Evolutionary conservation across 2,797 vertebrate genomes (phyloP).

Genomic region (Pipistrellus pygmaeus): DNA sequence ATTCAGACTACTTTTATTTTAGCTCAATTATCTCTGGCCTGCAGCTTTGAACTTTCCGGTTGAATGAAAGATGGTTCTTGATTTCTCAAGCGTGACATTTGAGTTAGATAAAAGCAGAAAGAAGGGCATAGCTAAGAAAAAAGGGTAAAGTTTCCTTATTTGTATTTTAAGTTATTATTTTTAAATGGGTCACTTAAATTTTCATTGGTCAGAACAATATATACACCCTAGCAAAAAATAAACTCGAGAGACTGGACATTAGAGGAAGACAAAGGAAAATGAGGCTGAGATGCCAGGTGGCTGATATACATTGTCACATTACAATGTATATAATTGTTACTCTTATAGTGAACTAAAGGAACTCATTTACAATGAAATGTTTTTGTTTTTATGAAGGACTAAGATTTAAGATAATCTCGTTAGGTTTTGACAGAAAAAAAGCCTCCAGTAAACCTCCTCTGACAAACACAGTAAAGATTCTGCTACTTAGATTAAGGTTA

Average conservation of each 20-base stretch:
- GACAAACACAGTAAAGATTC: neutral
- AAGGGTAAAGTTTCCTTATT: neutral
- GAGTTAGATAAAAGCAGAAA: neutral
- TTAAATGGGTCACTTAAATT: neutral
- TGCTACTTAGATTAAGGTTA: neutral
- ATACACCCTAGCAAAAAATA: neutral
- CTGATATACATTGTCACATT: neutral
- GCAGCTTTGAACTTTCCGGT: neutral
- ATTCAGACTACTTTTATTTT: neutral
- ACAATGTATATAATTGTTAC: too few species aligned
- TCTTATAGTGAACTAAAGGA: neutral
- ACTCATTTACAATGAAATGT: neutral
- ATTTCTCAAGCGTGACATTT: neutral
- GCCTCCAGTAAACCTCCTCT: neutral
- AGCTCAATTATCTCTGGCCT: neutral
- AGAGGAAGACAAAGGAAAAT: neutral
- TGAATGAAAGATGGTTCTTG: neutral
- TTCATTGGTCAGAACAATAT: neutral
- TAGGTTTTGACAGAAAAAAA: neutral
- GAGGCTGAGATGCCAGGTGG: neutral
- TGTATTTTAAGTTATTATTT: neutral
- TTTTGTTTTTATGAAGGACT: neutral
- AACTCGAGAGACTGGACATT: neutral
- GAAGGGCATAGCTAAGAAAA: neutral
- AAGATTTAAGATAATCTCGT: neutral